These are phyloP conservation scores for Podarcis cretensis DNA, from an alignment of 2,113 vertebrate genomes.

Conservation along the genomic window DNA sequence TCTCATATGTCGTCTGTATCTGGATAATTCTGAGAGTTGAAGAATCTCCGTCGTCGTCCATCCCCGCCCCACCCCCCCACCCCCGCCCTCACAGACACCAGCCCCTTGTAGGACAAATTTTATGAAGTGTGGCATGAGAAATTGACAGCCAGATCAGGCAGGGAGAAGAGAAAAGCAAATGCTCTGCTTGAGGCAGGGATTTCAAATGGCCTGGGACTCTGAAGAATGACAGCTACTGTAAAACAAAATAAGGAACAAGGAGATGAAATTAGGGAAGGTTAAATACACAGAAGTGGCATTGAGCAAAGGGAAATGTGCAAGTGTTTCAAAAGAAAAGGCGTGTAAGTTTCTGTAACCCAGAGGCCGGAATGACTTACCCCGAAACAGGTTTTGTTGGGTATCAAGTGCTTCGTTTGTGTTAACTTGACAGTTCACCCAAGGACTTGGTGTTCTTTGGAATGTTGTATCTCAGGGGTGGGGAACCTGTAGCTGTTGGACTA, in stretches of 20 bases:
- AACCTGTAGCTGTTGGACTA: background rate
- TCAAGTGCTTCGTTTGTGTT: slow-evolving; percentile 50
- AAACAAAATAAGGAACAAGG: background rate
- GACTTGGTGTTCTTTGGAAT: slow-evolving; percentile 34
- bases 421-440: slow-evolving; percentile 46
- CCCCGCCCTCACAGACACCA: background rate
- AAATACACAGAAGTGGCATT: background rate
- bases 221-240: background rate
- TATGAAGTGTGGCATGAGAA: background rate
- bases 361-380: slow-evolving; percentile 57
- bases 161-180: background rate
- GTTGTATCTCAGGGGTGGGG: background rate
- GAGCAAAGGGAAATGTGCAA: slow-evolving; percentile 24
- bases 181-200: background rate
- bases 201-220: background rate
- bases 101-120: background rate
- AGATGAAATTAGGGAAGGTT: slow-evolving; percentile 6
- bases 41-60: too few species aligned
- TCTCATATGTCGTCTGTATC: background rate
- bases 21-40: background rate
- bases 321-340: slow-evolving; percentile 39
- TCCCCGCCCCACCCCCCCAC: too few species aligned
- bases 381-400: slow-evolving; percentile 63
- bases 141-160: background rate
- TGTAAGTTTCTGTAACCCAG: slow-evolving; percentile 42